Evolutionary conservation across 2,113 vertebrate species (phyloP).

Genomic region (Patagioenas fasciata): DNA sequence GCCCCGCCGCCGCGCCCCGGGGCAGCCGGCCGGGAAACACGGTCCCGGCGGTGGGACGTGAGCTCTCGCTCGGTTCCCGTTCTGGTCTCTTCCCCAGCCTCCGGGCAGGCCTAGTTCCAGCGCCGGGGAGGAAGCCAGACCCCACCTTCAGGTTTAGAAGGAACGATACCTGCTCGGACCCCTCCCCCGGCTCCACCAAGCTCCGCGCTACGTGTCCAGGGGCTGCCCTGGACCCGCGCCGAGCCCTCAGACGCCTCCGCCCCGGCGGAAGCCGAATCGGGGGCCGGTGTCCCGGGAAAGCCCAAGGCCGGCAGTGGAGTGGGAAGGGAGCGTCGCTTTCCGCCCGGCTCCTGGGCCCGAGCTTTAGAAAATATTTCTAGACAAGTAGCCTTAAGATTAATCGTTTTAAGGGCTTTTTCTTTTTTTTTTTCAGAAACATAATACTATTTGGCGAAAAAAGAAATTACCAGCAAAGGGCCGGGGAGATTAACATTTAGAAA

Average conservation of each 20-base stretch:
- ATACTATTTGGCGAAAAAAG: conserved; percentile 73
- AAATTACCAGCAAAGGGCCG: conserved; percentile 66
- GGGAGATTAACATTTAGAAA: conserved; percentile 83
- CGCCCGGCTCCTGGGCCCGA: neutral
- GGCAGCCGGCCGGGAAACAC: neutral
- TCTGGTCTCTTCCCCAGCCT: neutral
- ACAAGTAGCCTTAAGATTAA: conserved; percentile 71
- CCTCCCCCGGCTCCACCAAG: neutral
- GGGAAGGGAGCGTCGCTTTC: neutral
- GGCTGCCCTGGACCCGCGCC: too few relatives aligned
- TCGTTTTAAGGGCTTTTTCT: conserved; percentile 1
- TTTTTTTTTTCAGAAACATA: conserved; percentile 62
- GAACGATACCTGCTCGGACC: too few relatives aligned
- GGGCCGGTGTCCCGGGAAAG: neutral
- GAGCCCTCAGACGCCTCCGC: too few relatives aligned
- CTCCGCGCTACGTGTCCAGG: neutral
- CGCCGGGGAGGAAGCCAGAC: neutral
- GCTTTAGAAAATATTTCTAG: neutral
- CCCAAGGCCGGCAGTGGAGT: neutral
- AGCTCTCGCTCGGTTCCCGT: neutral
- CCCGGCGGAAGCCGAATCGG: too few relatives aligned
- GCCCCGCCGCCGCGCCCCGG: neutral
- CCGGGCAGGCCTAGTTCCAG: neutral
- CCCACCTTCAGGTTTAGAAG: neutral
- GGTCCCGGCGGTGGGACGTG: neutral